Conservation (phyloP, 2,113 vertebrate genomes). For the Oryzias woworae region DNA sequence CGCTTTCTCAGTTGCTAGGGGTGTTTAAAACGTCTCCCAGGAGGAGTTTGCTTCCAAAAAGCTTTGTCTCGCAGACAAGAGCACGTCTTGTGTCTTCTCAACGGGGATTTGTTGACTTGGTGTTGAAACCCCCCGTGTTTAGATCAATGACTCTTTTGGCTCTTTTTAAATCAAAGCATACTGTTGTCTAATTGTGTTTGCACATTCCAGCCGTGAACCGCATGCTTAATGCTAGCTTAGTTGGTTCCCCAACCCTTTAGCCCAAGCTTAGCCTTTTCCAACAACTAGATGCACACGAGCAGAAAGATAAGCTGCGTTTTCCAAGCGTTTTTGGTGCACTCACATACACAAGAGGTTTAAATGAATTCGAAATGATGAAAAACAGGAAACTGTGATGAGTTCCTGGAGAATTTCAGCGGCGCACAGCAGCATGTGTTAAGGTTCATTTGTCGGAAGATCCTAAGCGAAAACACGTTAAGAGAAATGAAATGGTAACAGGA, state of each 20-base stretch:
- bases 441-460: slow-evolving; percentile 51
- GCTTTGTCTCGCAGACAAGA: slow-evolving; percentile 67
- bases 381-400: slow-evolving; percentile 16
- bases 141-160: slow-evolving; percentile 64
- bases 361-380: slow-evolving; percentile 31
- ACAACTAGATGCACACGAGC: slow-evolving; percentile 15
- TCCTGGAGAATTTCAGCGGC: slow-evolving; percentile 25
- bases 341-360: background rate
- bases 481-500: slow-evolving; percentile 57
- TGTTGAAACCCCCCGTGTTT: slow-evolving; percentile 60
- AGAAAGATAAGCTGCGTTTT: background rate
- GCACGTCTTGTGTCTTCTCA: slow-evolving; percentile 43
- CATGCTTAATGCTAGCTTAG: slow-evolving; percentile 71
- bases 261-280: slow-evolving; percentile 13
- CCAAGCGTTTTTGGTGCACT: no score
- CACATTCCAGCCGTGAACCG: slow-evolving; percentile 63
- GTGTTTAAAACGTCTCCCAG: slow-evolving; percentile 19
- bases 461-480: slow-evolving; percentile 58
- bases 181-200: slow-evolving; percentile 73
- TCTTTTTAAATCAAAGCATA: slow-evolving; percentile 68
- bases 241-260: slow-evolving; percentile 26
- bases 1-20: slow-evolving; percentile 16
- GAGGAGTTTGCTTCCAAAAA: slow-evolving; percentile 43
- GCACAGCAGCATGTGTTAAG: slow-evolving; percentile 22
- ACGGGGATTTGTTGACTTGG: slow-evolving; percentile 72